Conservation (phyloP, 2,113 vertebrate genomes). For the Canis aureus region DNA sequence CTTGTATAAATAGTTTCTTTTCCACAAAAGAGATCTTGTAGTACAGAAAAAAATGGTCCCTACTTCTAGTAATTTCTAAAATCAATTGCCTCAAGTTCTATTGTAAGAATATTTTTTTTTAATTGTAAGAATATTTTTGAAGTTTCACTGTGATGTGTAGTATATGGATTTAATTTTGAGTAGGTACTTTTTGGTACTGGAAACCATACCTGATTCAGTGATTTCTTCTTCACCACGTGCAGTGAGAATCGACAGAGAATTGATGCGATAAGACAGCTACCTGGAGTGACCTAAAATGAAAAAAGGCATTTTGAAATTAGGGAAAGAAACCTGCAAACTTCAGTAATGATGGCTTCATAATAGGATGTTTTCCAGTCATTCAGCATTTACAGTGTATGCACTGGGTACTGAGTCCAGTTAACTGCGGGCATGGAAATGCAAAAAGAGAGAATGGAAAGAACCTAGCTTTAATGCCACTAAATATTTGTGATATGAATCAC, state of each 20-base stretch:
- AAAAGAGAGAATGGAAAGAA: not conserved
- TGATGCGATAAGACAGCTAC: conserved; percentile 77
- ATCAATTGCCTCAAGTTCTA: conserved; percentile 51
- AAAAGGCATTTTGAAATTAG: conserved; percentile 83
- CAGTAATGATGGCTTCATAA: not conserved
- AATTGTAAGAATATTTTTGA: conserved; percentile 48
- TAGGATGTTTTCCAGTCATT: conserved; percentile 39
- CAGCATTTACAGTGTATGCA: not conserved
- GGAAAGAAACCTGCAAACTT: conserved; percentile 46
- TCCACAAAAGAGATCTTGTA: conserved; percentile 57
- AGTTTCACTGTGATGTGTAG: not conserved
- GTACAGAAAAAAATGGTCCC: not conserved
- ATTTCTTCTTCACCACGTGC: conserved; percentile 49
- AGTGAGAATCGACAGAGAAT: conserved; percentile 73
- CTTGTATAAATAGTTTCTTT: conserved; percentile 75
- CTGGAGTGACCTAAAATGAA: conserved; percentile 82
- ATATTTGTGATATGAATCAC: not conserved
- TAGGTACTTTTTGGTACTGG: not conserved
- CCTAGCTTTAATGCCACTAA: not conserved
- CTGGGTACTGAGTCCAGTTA: not conserved
- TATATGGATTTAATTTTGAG: conserved; percentile 60
- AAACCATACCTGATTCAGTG: conserved; percentile 68
- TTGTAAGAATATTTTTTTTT: conserved; percentile 44
- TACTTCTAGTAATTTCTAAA: conserved; percentile 64
- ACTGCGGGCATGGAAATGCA: not conserved